Evolutionary conservation across 2,797 vertebrate genomes (phyloP).

Genomic region (Cossypha caffra): DNA sequence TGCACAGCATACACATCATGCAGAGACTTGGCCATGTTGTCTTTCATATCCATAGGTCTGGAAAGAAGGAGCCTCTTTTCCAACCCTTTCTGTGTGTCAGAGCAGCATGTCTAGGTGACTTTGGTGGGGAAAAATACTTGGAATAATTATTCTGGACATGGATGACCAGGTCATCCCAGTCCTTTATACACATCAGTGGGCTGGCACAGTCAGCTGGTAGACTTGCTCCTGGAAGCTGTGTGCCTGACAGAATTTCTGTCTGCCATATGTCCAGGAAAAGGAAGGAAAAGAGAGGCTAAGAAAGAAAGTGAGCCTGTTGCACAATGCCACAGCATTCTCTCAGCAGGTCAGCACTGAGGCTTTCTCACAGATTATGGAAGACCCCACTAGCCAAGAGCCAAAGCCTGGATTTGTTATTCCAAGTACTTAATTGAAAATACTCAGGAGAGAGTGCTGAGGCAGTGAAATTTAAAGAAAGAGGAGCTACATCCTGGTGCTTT

Average conservation of each 20-base stretch:
- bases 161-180: background rate
- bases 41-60: background rate
- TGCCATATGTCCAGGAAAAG: background rate
- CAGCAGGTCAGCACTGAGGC: background rate
- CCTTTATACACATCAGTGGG: background rate
- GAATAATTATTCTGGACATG: background rate
- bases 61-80: background rate
- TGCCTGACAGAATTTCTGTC: background rate
- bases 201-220: background rate
- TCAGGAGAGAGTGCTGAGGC: background rate
- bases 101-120: background rate
- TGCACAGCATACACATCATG: background rate
- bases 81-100: background rate
- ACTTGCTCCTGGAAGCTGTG: background rate
- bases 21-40: background rate
- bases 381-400: background rate
- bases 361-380: background rate
- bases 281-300: background rate
- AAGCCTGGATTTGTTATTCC: background rate
- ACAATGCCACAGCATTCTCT: background rate
- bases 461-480: background rate
- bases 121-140: background rate
- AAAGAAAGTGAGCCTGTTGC: background rate
- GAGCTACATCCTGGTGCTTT: background rate
- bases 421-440: background rate